Conservation (phyloP, 2,797 vertebrate species). For the Gouania willdenowi region DNA sequence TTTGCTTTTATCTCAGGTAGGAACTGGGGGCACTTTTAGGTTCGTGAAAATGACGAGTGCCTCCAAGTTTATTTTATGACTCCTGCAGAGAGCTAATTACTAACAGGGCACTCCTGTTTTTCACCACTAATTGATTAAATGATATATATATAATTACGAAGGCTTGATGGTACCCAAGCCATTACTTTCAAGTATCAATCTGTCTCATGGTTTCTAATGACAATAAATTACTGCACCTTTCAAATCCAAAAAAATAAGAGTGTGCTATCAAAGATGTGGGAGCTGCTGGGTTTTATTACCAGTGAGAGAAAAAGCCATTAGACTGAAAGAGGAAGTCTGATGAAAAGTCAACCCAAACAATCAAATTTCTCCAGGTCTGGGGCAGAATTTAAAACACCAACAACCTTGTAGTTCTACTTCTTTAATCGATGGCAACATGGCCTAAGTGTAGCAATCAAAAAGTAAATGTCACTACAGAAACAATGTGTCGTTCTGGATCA, state of each 20-base stretch:
- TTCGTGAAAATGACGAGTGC: conserved; percentile 4
- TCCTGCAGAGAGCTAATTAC: not conserved
- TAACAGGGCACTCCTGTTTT: not conserved
- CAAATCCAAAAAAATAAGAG: not conserved
- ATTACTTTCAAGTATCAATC: fast-evolving
- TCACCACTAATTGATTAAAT: not conserved
- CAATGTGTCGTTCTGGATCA: not conserved
- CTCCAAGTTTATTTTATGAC: conserved; percentile 7
- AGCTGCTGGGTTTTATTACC: conserved; percentile 7
- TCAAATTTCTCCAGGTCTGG: conserved; percentile 15
- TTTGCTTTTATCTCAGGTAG: conserved; percentile 16
- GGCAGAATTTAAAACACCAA: conserved; percentile 9
- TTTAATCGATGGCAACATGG: conserved; percentile 12
- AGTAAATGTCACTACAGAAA: not conserved
- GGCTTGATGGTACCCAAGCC: not conserved
- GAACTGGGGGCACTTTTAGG: conserved; percentile 8
- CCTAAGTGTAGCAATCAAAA: not conserved
- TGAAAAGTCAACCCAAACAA: conserved; percentile 21
- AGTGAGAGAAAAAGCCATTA: conserved; percentile 1
- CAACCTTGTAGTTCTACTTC: conserved; percentile 13
- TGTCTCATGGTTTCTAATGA: conserved; percentile 2
- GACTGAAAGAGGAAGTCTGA: conserved; percentile 8
- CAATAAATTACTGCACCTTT: not conserved
- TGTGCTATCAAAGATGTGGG: not conserved
- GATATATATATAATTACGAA: not conserved